Percentiles rank a stretch among this genome's conserved stretches.
These are phyloP conservation scores for Sciaenops ocellatus DNA, from an alignment of 2,797 vertebrate genomes.

Conservation along the genomic window DNA sequence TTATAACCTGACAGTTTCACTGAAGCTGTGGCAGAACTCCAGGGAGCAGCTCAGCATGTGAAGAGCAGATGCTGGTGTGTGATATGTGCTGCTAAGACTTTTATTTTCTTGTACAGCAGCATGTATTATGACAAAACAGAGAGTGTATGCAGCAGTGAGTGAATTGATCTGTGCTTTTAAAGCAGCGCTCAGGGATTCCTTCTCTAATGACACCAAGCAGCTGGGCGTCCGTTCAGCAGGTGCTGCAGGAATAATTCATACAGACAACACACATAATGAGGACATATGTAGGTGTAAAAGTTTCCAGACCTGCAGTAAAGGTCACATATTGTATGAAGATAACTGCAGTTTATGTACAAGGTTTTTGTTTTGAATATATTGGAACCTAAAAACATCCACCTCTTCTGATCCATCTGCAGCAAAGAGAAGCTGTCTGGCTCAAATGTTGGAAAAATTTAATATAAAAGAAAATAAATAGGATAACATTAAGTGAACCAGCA, in stretches of 20 bases:
- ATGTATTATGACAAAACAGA: not conserved
- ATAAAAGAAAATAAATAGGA: not conserved
- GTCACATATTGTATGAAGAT: not conserved
- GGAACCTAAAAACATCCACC: not conserved
- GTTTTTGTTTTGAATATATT: not conserved
- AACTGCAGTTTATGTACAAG: not conserved
- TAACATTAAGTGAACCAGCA: not conserved
- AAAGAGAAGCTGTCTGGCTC: not conserved
- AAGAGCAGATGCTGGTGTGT: constrained; percentile 9
- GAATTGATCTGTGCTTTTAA: constrained; percentile 35
- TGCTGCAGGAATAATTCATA: constrained; percentile 34
- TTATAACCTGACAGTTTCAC: constrained; percentile 38
- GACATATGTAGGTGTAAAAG: not conserved
- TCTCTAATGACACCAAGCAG: constrained; percentile 38
- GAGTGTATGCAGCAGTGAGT: not conserved
- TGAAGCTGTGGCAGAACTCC: constrained; percentile 32
- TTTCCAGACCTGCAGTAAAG: constrained; percentile 7
- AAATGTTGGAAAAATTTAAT: not conserved
- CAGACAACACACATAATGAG: constrained; percentile 20
- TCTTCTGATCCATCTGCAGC: not conserved
- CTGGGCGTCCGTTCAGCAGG: constrained; percentile 23
- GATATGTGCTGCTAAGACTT: not conserved
- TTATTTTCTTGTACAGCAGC: constrained; percentile 10
- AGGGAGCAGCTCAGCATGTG: constrained; percentile 19
- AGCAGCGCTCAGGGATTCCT: constrained; percentile 28